Evolutionary conservation across 23 tunicate species (phyloP).

Genomic region (Styela clava): DNA sequence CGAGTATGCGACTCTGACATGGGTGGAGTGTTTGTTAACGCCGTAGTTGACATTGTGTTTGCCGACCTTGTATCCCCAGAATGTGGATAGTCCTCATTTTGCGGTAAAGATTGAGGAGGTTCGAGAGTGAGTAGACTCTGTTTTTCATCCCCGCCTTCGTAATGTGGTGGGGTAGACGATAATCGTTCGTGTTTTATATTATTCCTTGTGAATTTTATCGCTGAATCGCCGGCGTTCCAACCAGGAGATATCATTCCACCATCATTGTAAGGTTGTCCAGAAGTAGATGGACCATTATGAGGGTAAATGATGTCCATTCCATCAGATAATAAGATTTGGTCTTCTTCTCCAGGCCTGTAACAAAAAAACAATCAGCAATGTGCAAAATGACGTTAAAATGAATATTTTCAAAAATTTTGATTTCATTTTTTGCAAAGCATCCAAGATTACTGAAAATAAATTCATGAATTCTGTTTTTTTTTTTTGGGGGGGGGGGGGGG

Average conservation of each 20-base stretch:
- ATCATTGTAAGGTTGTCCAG: neutral
- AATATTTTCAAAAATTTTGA: no score
- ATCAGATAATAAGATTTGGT: neutral
- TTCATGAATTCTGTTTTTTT: no score
- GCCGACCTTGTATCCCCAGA: neutral
- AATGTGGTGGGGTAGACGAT: neutral
- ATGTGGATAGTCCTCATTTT: neutral
- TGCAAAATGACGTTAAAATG: no score
- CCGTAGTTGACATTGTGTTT: slow-evolving; percentile 24
- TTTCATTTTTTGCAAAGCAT: no score
- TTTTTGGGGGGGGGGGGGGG: no score
- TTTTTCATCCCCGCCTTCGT: neutral
- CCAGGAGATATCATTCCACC: neutral
- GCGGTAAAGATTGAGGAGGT: neutral
- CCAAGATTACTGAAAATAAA: no score
- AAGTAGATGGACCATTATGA: neutral
- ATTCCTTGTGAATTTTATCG: neutral
- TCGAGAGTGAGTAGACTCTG: neutral
- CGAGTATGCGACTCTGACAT: neutral
- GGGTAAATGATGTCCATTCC: neutral
- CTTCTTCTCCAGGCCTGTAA: neutral
- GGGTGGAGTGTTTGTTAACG: neutral
- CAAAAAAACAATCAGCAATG: no score
- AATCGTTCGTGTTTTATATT: neutral
- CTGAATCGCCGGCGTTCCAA: neutral